These are phyloP conservation scores for Phenganax stokvisi DNA, from an alignment of 92 coral and sea anemone genomes.

Conservation along the genomic window DNA sequence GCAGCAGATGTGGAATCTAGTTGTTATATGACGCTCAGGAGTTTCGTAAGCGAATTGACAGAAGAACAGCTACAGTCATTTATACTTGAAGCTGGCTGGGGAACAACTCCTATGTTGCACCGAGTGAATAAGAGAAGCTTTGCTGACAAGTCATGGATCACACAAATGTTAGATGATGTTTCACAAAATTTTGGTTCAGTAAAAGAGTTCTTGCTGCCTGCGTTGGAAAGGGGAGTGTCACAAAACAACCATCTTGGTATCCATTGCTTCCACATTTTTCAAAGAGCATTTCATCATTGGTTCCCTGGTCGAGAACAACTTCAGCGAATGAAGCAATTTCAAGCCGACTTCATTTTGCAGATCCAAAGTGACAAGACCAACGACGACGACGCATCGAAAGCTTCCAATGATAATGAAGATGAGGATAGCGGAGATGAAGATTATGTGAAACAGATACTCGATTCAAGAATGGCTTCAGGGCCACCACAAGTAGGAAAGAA, in stretches of 20 bases:
- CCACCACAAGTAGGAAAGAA: constrained; percentile 4
- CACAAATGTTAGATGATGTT: background rate
- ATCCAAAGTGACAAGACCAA: constrained; percentile 10
- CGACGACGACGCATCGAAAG: background rate
- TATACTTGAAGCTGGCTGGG: constrained; percentile 17
- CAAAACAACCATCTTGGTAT: background rate
- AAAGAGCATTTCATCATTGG: background rate
- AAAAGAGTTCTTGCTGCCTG: background rate
- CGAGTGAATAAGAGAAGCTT: background rate
- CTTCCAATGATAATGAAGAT: background rate
- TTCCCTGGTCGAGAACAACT: constrained; percentile 21
- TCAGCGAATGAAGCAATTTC: constrained; percentile 12
- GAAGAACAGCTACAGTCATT: constrained; percentile 17
- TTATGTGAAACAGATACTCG: constrained; percentile 20
- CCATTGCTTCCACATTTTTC: background rate
- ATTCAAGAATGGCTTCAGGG: constrained; percentile 9
- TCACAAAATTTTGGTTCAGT: background rate
- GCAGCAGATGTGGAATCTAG: constrained; percentile 2
- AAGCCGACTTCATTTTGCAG: constrained; percentile 6
- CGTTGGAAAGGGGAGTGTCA: background rate
- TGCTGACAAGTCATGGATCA: constrained; percentile 11
- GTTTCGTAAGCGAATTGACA: constrained; percentile 9
- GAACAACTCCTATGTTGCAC: background rate
- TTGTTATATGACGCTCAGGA: background rate
- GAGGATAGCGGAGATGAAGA: constrained; percentile 19